phyloP scores from a whole-genome alignment of 2,888 invertebrate species.

The Trissolcus japonicus region DNA sequence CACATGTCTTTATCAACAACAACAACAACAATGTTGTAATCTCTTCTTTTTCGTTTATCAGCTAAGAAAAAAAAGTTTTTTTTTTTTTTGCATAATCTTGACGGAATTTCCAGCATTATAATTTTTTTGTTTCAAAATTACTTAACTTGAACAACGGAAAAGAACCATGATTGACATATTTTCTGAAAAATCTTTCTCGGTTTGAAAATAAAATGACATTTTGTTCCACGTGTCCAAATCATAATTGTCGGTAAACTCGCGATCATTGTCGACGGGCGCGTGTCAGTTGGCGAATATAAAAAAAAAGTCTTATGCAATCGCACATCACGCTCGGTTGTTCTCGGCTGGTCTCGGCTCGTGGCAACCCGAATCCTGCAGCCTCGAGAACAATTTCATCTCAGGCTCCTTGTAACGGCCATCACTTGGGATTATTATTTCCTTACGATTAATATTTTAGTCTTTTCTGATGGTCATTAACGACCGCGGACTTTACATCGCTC shows the following conservation, averaged over 20 bases:
- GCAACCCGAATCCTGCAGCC: constrained; percentile 42
- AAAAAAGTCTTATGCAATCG: constrained; percentile 48
- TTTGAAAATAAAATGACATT: no score
- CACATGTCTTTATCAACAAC: no score
- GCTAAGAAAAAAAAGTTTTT: no score
- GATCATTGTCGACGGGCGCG: constrained; percentile 45
- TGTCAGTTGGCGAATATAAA: constrained; percentile 46
- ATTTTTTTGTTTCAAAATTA: no score
- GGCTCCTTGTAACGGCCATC: constrained; percentile 33
- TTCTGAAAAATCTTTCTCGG: not conserved
- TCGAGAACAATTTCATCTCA: constrained; percentile 27
- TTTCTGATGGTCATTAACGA: constrained; percentile 23
- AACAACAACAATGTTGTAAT: no score
- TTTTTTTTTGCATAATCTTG: no score
- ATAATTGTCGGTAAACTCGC: constrained; percentile 30
- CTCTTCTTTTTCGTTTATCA: no score
- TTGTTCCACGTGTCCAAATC: not conserved
- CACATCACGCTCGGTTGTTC: constrained; percentile 32
- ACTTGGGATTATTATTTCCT: constrained; percentile 25
- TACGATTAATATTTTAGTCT: constrained; percentile 33
- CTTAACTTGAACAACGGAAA: no score
- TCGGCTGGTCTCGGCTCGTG: constrained; percentile 36
- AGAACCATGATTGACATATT: no score
- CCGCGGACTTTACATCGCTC: not conserved
- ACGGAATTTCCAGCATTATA: no score